These are phyloP conservation scores for Urocitellus parryii DNA, from an alignment of 2,113 vertebrate species.

Conservation along the genomic window DNA sequence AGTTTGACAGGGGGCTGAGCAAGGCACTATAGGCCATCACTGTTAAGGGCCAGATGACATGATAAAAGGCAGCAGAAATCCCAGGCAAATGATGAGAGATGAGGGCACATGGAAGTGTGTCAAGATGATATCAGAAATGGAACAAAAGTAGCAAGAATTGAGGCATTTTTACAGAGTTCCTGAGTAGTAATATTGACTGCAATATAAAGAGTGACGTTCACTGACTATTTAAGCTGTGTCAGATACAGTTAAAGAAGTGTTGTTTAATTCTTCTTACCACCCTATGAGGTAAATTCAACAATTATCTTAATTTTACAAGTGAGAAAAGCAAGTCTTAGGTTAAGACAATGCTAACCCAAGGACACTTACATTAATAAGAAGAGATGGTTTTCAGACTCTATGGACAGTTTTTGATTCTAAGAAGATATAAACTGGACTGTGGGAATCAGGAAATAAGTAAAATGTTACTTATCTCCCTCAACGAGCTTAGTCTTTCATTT, in stretches of 20 bases:
- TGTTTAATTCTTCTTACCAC: constrained; percentile 13
- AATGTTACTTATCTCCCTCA: constrained; percentile 25
- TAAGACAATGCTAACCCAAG: neutral
- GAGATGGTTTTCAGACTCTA: neutral
- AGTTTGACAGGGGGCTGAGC: neutral
- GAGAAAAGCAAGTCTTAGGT: constrained; percentile 12
- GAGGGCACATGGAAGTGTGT: neutral
- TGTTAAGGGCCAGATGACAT: neutral
- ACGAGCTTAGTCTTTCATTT: neutral
- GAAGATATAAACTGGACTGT: neutral
- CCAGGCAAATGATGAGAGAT: neutral
- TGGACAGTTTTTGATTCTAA: neutral
- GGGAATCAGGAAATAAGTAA: neutral
- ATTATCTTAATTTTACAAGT: constrained; percentile 27
- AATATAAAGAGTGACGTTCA: neutral
- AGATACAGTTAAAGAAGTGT: neutral
- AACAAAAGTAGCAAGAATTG: neutral
- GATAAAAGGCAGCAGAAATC: neutral
- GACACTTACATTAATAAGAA: neutral
- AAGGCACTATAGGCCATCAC: accelerated
- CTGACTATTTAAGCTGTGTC: neutral
- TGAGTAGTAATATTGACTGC: constrained; percentile 15
- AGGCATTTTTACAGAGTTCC: neutral
- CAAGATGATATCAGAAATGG: neutral
- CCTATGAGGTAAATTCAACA: neutral